Evolutionary conservation across 2,888 invertebrate genomes (phyloP).

Genomic region (Drosophila colorata): DNA sequence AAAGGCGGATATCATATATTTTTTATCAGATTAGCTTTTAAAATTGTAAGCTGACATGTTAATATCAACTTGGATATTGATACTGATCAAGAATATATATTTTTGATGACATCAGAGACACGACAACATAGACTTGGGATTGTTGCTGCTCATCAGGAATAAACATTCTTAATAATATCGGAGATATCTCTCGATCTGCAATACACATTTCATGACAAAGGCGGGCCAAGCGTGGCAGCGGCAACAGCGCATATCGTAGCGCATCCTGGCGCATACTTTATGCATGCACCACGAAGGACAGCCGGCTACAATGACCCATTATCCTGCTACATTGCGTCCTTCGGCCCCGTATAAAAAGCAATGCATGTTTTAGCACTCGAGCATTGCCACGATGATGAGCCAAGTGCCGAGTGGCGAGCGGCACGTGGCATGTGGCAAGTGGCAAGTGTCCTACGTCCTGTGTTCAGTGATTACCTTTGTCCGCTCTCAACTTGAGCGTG

Average conservation of each 20-base stretch:
- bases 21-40: too few species aligned
- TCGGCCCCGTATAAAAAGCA: constrained; percentile 55
- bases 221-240: constrained; percentile 38
- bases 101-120: too few species aligned
- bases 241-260: constrained; percentile 53
- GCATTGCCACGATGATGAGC: constrained; percentile 69
- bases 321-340: constrained; percentile 54
- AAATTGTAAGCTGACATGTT: too few species aligned
- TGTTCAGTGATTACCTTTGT: constrained; percentile 51
- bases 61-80: too few species aligned
- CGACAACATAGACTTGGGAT: too few species aligned
- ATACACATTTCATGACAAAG: background rate
- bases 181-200: too few species aligned
- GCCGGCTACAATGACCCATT: constrained; percentile 68
- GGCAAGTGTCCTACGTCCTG: constrained; percentile 13
- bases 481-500: constrained; percentile 32
- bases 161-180: too few species aligned
- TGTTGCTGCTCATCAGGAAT: too few species aligned
- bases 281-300: constrained; percentile 73
- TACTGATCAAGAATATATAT: too few species aligned
- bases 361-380: constrained; percentile 77
- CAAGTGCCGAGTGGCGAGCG: constrained; percentile 34
- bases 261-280: constrained; percentile 71
- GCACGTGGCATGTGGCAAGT: constrained; percentile 51
- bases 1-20: too few species aligned